Conservation (phyloP, 2,797 vertebrate genomes). For the Argentina silus region DNA sequence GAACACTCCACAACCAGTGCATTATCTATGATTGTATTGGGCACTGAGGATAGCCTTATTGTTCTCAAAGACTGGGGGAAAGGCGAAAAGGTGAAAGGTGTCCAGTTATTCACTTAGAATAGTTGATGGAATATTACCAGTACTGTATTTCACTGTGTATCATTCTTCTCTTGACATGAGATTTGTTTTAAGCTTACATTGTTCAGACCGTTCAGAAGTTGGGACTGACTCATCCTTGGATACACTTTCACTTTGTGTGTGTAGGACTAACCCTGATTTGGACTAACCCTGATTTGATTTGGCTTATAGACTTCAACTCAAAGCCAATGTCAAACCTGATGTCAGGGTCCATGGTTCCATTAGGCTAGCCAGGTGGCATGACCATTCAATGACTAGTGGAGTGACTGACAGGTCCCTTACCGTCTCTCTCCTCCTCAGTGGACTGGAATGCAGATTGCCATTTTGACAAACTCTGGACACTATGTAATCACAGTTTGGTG, state of each 20-base stretch:
- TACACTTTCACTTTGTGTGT: neutral
- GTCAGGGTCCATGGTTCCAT: slow-evolving; percentile 34
- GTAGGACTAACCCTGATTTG: neutral
- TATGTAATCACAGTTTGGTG: slow-evolving; percentile 30
- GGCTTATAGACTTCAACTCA: slow-evolving; percentile 17
- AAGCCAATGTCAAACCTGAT: slow-evolving; percentile 36
- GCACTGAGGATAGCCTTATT: neutral
- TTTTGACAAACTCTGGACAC: slow-evolving; percentile 32
- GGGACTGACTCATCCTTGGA: neutral
- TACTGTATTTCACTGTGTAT: neutral
- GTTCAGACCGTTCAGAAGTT: neutral
- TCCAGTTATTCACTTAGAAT: neutral
- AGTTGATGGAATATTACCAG: neutral
- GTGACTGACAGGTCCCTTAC: slow-evolving; percentile 44
- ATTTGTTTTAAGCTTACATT: neutral
- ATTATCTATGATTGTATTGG: neutral
- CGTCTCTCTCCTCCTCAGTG: slow-evolving; percentile 36
- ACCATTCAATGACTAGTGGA: slow-evolving; percentile 30
- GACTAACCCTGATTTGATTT: neutral
- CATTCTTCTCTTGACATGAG: neutral
- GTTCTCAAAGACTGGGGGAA: too few relatives aligned
- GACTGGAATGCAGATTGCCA: slow-evolving; percentile 56
- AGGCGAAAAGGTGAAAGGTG: too few relatives aligned
- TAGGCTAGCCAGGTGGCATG: neutral
- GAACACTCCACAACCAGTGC: neutral